These are phyloP conservation scores for Tragelaphus scriptus DNA, from an alignment of 2,113 vertebrate species.

Conservation along the genomic window DNA sequence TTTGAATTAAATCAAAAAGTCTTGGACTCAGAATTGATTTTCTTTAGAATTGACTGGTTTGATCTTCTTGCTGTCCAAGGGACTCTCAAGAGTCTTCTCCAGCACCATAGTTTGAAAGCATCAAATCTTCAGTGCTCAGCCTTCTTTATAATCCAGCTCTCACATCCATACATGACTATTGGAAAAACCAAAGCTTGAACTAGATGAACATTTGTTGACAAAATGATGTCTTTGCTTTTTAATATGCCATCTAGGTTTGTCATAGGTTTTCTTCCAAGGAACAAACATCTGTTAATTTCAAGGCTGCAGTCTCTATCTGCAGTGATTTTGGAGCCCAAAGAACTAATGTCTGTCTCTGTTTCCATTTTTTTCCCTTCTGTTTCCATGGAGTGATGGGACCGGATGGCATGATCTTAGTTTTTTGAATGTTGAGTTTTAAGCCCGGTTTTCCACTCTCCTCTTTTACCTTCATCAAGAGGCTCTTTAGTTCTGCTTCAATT, in stretches of 20 bases:
- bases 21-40: neutral
- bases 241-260: neutral
- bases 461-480: neutral
- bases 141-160: neutral
- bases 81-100: neutral
- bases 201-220: accelerated
- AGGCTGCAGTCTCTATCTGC: neutral
- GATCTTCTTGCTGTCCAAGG: neutral
- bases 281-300: neutral
- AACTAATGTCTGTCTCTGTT: neutral
- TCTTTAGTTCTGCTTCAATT: neutral
- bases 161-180: neutral
- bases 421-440: neutral
- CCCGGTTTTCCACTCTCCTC: neutral
- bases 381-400: neutral
- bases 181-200: neutral
- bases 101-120: neutral
- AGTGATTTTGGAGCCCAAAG: neutral
- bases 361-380: neutral
- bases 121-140: neutral
- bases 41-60: neutral
- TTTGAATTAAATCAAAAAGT: neutral
- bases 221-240: neutral
- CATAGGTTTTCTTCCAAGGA: neutral
- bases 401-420: neutral